A percentile compares a stretch with the other conserved stretches of the same genome.
Evolutionary conservation across 2,113 vertebrate species (phyloP).

Genomic region (Lucifuga dentata): DNA sequence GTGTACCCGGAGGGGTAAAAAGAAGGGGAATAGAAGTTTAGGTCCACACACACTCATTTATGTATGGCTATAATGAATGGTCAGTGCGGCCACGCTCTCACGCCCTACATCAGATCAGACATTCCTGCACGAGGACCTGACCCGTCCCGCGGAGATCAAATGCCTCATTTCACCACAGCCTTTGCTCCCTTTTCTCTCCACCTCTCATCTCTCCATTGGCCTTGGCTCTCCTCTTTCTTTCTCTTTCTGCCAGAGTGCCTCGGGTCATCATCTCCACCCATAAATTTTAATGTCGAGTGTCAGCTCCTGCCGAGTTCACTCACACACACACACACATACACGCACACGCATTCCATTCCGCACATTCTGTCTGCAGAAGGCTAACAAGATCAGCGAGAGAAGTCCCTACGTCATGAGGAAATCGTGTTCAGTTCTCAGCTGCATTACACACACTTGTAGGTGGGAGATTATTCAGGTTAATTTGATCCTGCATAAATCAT

Average conservation of each 20-base stretch:
- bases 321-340: slow-evolving; percentile 49
- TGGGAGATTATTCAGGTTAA: slow-evolving; percentile 22
- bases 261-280: slow-evolving; percentile 58
- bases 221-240: slow-evolving; percentile 50
- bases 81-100: slow-evolving; percentile 31
- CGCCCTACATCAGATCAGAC: slow-evolving; percentile 60
- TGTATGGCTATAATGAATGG: slow-evolving; percentile 61
- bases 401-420: slow-evolving; percentile 52
- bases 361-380: slow-evolving; percentile 57
- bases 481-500: slow-evolving; percentile 19
- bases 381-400: slow-evolving; percentile 58
- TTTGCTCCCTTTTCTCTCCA: slow-evolving; percentile 25
- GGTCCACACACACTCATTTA: too few relatives aligned
- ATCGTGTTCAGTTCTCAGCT: slow-evolving; percentile 31
- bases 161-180: slow-evolving; percentile 47
- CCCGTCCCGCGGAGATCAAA: slow-evolving; percentile 72
- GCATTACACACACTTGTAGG: slow-evolving; percentile 17
- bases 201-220: slow-evolving; percentile 36
- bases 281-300: slow-evolving; percentile 65
- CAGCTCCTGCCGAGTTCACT: slow-evolving; percentile 64
- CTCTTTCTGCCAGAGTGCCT: slow-evolving; percentile 53
- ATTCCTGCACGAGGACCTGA: slow-evolving; percentile 38
- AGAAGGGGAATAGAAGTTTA: too few relatives aligned
- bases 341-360: too few relatives aligned
- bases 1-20: too few relatives aligned